Evolutionary conservation across 2,113 vertebrate genomes (phyloP).

Genomic region (Dendropsophus ebraccatus): DNA sequence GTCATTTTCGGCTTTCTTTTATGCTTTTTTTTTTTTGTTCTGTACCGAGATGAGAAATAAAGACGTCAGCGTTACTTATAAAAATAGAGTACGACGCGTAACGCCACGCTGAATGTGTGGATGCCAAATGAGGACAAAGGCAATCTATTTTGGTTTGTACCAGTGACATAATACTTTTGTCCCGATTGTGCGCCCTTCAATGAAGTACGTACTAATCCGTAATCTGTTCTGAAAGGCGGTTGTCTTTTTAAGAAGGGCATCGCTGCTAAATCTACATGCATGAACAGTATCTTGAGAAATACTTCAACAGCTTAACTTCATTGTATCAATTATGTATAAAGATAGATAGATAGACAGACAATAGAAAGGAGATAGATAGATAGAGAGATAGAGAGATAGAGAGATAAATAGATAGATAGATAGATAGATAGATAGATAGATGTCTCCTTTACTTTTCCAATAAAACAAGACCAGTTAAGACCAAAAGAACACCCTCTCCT

Average conservation of each 20-base stretch:
- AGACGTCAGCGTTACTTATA: background rate
- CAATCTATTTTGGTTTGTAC: slow-evolving; percentile 3
- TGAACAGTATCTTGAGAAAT: background rate
- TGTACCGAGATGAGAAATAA: background rate
- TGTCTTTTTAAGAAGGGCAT: slow-evolving; percentile 32
- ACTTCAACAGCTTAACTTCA: background rate
- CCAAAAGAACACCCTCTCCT: too few relatives aligned
- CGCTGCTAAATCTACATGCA: background rate
- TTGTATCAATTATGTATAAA: background rate
- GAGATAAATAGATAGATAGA: too few relatives aligned
- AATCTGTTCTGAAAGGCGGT: slow-evolving; percentile 2
- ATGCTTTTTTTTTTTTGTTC: background rate
- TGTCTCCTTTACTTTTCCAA: too few relatives aligned
- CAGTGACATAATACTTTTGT: slow-evolving; percentile 26
- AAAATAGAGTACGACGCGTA: slow-evolving; percentile 17
- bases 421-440: too few relatives aligned
- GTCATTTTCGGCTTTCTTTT: background rate
- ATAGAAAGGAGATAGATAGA: background rate
- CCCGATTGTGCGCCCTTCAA: slow-evolving; percentile 15
- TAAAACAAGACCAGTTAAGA: too few relatives aligned
- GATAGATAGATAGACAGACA: background rate
- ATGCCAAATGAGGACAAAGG: slow-evolving; percentile 8
- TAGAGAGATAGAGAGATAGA: too few relatives aligned
- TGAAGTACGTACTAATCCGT: background rate
- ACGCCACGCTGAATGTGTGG: background rate